These are phyloP conservation scores for Nannoperca australis DNA, from an alignment of 2,797 vertebrate genomes.

Conservation along the genomic window DNA sequence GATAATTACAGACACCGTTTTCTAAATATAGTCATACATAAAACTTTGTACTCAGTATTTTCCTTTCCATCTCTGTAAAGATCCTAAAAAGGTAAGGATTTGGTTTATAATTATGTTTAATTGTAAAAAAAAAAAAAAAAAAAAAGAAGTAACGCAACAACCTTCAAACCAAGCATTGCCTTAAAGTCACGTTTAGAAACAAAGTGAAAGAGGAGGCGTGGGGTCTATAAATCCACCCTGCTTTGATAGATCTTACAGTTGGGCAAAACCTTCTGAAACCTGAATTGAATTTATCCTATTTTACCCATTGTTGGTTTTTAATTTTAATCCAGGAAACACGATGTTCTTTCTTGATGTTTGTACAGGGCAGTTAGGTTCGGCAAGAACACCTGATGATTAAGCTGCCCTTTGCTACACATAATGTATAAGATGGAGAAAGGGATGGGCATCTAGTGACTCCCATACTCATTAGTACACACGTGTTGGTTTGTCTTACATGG, in stretches of 20 bases:
- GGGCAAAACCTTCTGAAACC: constrained; percentile 10
- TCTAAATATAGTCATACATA: not conserved
- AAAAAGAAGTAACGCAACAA: too few species aligned
- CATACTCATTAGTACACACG: constrained; percentile 38
- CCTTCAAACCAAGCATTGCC: not conserved
- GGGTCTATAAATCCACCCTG: constrained; percentile 5
- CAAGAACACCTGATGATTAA: constrained; percentile 52
- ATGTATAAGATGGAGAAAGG: constrained; percentile 41
- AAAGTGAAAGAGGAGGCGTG: not conserved
- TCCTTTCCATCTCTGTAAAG: constrained; percentile 13
- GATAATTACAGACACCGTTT: constrained; percentile 25
- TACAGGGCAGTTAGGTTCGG: constrained; percentile 37
- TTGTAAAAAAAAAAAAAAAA: not conserved
- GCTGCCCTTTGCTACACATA: constrained; percentile 41
- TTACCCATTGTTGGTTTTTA: constrained; percentile 20
- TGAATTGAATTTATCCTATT: constrained; percentile 24
- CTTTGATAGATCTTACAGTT: constrained; percentile 1
- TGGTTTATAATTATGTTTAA: constrained; percentile 14
- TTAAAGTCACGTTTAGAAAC: constrained; percentile 28
- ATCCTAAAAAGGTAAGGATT: not conserved
- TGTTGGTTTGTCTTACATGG: constrained; percentile 45
- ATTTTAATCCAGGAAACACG: constrained; percentile 43
- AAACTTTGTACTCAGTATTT: constrained; percentile 1
- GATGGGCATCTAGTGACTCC: constrained; percentile 40
- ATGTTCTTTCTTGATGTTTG: constrained; percentile 41